Evolutionary conservation across 35 echinoderm and acorn worm genomes (phyloP).

Genomic region (Ophioderma brevispina): DNA sequence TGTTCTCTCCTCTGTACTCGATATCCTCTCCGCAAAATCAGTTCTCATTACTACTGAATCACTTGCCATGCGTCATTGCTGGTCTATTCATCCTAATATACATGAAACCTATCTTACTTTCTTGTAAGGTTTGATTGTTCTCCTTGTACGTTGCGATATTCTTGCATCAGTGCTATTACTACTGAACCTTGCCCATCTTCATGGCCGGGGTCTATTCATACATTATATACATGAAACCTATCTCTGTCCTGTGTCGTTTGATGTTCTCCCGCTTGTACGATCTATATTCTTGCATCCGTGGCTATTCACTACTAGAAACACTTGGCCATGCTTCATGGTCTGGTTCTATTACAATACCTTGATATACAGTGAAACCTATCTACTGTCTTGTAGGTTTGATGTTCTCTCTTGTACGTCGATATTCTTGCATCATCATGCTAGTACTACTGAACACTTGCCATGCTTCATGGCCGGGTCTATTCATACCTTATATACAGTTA

Average conservation of each 20-base stretch:
- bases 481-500: slow-evolving; percentile 60
- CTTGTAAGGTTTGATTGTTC: slow-evolving; percentile 35
- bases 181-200: too few relatives aligned
- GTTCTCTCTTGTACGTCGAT: slow-evolving; percentile 54
- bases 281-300: too few relatives aligned
- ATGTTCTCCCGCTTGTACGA: too few relatives aligned
- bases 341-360: too few relatives aligned
- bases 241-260: too few relatives aligned
- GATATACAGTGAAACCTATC: slow-evolving; percentile 68
- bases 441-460: slow-evolving; percentile 71
- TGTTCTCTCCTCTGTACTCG: slow-evolving; percentile 42
- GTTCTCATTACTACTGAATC: slow-evolving; percentile 69
- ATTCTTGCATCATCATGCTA: slow-evolving; percentile 74
- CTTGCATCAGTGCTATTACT: too few relatives aligned
- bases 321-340: too few relatives aligned
- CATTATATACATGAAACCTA: slow-evolving; percentile 64
- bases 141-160: too few relatives aligned
- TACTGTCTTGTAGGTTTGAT: slow-evolving; percentile 41
- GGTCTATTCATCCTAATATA: too few relatives aligned
- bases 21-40: slow-evolving; percentile 62
- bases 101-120: slow-evolving; percentile 60
- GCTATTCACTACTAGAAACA: too few relatives aligned
- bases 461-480: background rate
- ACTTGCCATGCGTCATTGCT: slow-evolving; percentile 26
- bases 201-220: too few relatives aligned